Conservation (phyloP, 2,113 vertebrate genomes). For the Aphyosemion australe region DNA sequence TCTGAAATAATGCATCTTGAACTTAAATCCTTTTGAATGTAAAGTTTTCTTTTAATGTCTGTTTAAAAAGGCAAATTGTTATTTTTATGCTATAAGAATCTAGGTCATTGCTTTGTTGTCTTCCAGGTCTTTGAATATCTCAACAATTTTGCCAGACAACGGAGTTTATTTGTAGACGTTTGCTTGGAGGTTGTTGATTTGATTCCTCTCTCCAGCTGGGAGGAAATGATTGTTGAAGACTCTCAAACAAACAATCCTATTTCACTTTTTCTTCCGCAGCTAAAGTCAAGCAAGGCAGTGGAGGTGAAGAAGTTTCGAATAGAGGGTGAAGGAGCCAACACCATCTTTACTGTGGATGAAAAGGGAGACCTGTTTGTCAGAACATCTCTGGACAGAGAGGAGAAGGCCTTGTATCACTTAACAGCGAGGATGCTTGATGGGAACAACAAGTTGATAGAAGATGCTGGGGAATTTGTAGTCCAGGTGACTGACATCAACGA, state of each 20-base stretch:
- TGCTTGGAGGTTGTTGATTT: conserved; percentile 10
- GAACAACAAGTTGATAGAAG: conserved; percentile 78
- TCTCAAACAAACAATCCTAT: neutral
- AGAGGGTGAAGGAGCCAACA: conserved; percentile 82
- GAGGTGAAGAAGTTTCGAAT: conserved; percentile 79
- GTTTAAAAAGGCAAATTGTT: neutral
- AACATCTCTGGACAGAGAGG: conserved; percentile 87
- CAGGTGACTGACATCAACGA: conserved; percentile 91
- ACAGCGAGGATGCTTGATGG: conserved; percentile 81
- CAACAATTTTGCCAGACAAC: conserved; percentile 6
- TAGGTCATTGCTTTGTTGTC: conserved; percentile 19
- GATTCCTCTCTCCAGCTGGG: neutral
- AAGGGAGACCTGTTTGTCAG: conserved; percentile 84
- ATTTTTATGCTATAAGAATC: conserved; percentile 22
- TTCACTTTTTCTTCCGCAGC: conserved; percentile 69
- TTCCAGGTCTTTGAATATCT: conserved; percentile 35
- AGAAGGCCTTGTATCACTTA: conserved; percentile 81
- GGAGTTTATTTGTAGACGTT: conserved; percentile 2
- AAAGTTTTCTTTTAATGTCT: neutral
- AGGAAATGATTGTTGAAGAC: neutral
- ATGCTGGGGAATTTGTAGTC: conserved; percentile 82
- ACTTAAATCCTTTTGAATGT: neutral
- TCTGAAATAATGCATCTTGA: neutral
- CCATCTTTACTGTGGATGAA: conserved; percentile 83
- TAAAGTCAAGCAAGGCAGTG: conserved; percentile 78